Conservation (phyloP, 1,140 invertebrate species). For the Tetragonula clypearis region DNA sequence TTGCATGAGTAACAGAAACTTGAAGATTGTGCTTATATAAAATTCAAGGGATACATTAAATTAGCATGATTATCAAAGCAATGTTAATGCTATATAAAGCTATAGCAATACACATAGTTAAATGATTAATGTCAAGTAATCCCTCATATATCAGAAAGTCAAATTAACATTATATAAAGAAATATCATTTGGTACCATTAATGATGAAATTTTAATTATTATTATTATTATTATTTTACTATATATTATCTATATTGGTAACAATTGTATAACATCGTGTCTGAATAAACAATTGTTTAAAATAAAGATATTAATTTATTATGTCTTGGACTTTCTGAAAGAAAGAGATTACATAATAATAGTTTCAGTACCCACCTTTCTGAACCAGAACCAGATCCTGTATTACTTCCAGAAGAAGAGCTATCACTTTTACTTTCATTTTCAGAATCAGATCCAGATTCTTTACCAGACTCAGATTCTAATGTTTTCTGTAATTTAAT, state of each 20-base stretch:
- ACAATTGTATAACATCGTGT: slow-evolving; percentile 8
- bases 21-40: slow-evolving; percentile 56
- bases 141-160: slow-evolving; percentile 52
- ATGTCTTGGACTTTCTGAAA: slow-evolving; percentile 46
- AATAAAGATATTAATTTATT: neutral
- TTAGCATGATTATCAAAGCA: slow-evolving; percentile 65
- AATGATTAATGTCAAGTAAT: slow-evolving; percentile 48
- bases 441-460: slow-evolving; percentile 85
- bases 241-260: neutral
- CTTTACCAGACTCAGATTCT: slow-evolving; percentile 85
- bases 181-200: slow-evolving; percentile 1
- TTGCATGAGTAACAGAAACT: slow-evolving; percentile 41
- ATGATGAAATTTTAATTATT: slow-evolving; percentile 15
- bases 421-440: slow-evolving; percentile 85
- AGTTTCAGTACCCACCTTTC: slow-evolving; percentile 81
- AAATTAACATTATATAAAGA: slow-evolving; percentile 38
- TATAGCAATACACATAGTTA: slow-evolving; percentile 62
- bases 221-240: neutral
- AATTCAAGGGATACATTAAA: slow-evolving; percentile 51
- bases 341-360: slow-evolving; percentile 21
- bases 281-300: neutral
- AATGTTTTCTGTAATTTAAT: slow-evolving; percentile 83
- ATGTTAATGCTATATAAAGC: slow-evolving; percentile 69
- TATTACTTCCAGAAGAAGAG: slow-evolving; percentile 83
- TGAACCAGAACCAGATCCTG: slow-evolving; percentile 83